These are phyloP conservation scores for Pampus argenteus DNA, from an alignment of 2,797 vertebrate species.

Conservation along the genomic window DNA sequence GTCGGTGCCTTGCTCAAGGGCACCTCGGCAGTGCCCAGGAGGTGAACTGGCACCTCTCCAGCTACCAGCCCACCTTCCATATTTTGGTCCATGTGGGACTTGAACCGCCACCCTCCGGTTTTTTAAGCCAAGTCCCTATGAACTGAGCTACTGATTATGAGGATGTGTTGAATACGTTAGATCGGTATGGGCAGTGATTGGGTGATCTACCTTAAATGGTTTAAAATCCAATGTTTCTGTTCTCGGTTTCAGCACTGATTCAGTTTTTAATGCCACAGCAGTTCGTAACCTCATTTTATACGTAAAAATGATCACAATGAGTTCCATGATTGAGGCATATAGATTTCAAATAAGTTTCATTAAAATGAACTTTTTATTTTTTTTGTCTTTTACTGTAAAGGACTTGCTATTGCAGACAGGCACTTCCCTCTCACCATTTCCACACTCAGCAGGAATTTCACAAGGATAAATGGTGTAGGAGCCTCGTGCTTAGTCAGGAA, in stretches of 20 bases:
- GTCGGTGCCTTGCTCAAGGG: too few species aligned
- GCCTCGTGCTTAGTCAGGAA: slow-evolving; percentile 15
- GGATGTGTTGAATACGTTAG: too few species aligned
- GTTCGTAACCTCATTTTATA: neutral
- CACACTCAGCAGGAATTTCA: slow-evolving; percentile 26
- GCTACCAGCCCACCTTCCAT: too few species aligned
- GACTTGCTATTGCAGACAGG: neutral
- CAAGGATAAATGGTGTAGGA: slow-evolving; percentile 28
- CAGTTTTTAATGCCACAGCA: neutral
- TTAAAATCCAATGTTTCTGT: neutral
- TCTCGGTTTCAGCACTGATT: neutral
- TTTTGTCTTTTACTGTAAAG: neutral
- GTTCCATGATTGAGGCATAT: neutral
- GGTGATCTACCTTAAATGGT: neutral
- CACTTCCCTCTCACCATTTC: slow-evolving; percentile 3
- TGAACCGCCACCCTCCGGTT: too few species aligned
- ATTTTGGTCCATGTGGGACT: too few species aligned
- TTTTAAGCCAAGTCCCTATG: too few species aligned
- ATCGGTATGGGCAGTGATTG: neutral
- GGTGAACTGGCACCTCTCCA: too few species aligned
- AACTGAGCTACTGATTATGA: too few species aligned
- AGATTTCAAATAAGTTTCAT: neutral
- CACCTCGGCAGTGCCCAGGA: too few species aligned
- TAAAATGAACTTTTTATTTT: neutral
- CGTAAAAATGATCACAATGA: neutral